Evolutionary conservation across 2,113 vertebrate species (phyloP).

Genomic region (Siniperca chuatsi): DNA sequence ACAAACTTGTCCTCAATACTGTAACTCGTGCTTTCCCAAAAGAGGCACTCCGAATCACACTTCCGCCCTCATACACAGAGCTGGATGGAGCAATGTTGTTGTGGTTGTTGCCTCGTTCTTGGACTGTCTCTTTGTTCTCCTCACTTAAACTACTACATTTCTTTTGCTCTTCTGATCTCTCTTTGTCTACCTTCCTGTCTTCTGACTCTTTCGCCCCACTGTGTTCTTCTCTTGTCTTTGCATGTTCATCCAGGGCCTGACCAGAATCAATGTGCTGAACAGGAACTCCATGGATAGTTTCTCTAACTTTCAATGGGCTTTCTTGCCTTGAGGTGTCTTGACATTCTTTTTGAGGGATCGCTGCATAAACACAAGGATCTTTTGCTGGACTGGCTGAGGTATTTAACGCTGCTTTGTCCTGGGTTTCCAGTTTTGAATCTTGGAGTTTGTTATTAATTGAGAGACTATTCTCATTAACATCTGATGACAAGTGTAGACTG

Average conservation of each 20-base stretch:
- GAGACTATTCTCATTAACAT: background rate
- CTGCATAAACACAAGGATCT: conserved; percentile 41
- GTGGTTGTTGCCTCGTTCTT: conserved; percentile 29
- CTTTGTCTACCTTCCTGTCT: conserved; percentile 37
- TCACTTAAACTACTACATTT: conserved; percentile 43
- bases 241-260: conserved; percentile 10
- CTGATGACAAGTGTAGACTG: conserved; percentile 3
- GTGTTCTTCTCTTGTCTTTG: conserved; percentile 15
- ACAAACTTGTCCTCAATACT: conserved; percentile 81
- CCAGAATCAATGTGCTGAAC: background rate
- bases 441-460: conserved; percentile 8
- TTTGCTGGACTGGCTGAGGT: conserved; percentile 21
- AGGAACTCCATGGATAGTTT: conserved; percentile 10
- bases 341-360: conserved; percentile 24
- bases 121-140: conserved; percentile 25
- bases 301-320: conserved; percentile 17
- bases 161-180: conserved; percentile 21
- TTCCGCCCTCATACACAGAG: conserved; percentile 20
- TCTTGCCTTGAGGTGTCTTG: conserved; percentile 32
- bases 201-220: conserved; percentile 23
- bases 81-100: conserved; percentile 34
- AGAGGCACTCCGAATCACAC: conserved; percentile 58
- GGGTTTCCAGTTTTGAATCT: conserved; percentile 11
- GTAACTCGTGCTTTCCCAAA: conserved; percentile 78
- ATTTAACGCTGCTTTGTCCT: conserved; percentile 10